A percentile compares a stretch with the other conserved stretches of the same genome.
Conservation (phyloP, 2,113 vertebrate species). For the Notothenia rossii region DNA sequence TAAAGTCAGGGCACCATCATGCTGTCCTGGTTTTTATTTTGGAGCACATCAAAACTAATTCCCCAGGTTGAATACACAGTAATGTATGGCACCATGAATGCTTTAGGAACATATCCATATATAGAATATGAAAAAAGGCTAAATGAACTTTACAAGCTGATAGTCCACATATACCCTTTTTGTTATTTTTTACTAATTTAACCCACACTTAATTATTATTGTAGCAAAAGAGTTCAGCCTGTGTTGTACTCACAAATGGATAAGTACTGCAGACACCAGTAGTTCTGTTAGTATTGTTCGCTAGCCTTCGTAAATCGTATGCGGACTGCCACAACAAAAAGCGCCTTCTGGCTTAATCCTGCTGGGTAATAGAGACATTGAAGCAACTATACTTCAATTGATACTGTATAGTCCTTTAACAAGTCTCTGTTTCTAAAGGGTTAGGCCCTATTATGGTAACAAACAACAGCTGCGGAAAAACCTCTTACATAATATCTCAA, state of each 20-base stretch:
- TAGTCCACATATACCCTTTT: background rate
- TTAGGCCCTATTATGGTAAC: background rate
- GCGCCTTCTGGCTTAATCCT: background rate
- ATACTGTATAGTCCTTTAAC: background rate
- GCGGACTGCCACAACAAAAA: no score
- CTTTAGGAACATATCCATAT: background rate
- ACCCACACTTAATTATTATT: background rate
- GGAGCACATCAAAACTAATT: slow-evolving; percentile 8
- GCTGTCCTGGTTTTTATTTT: slow-evolving; percentile 29
- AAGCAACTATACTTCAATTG: background rate
- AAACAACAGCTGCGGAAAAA: background rate
- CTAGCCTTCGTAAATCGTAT: no score
- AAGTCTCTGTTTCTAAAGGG: slow-evolving; percentile 5
- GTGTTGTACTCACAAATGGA: no score
- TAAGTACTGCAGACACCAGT: no score
- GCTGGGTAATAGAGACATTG: background rate
- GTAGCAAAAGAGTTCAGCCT: background rate
- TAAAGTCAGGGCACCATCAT: slow-evolving; percentile 18
- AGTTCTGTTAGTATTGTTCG: no score
- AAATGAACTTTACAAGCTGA: background rate
- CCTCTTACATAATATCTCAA: background rate
- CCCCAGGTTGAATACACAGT: background rate
- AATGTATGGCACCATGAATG: background rate
- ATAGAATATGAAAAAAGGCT: background rate
- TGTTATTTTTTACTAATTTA: background rate